Evolutionary conservation across 2,888 invertebrate species (phyloP).

Genomic region (Apamea anceps): DNA sequence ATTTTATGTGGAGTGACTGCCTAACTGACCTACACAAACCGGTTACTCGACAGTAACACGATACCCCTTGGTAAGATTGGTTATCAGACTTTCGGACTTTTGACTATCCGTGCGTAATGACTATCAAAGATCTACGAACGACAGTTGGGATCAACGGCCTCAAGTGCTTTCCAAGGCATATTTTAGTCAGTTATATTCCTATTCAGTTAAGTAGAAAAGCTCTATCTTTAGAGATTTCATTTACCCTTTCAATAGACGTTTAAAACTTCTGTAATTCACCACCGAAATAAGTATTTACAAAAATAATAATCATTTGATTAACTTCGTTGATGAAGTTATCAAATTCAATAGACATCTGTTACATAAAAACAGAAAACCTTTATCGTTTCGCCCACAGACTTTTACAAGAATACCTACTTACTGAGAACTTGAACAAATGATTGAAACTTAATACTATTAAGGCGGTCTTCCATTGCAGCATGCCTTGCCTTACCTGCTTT

Average conservation of each 20-base stretch:
- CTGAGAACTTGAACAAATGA: slow-evolving; percentile 3
- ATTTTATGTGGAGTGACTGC: background rate
- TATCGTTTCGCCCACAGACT: slow-evolving; percentile 25
- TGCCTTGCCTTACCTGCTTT: background rate
- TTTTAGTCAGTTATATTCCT: background rate
- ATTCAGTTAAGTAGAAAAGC: background rate
- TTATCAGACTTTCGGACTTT: background rate
- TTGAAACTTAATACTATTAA: slow-evolving; percentile 12
- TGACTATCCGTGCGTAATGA: background rate
- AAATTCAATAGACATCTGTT: slow-evolving; percentile 25
- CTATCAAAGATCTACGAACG: background rate
- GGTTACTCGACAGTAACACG: background rate
- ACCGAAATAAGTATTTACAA: slow-evolving; percentile 10
- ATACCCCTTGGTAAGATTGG: background rate
- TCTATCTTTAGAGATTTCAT: background rate
- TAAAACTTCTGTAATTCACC: slow-evolving; percentile 2
- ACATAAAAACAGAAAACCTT: slow-evolving; percentile 26
- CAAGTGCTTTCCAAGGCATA: background rate
- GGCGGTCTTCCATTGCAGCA: background rate
- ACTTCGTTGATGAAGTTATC: slow-evolving; percentile 12
- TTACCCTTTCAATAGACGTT: slow-evolving; percentile 6
- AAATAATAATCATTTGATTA: slow-evolving; percentile 21
- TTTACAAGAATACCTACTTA: background rate
- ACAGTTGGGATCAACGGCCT: background rate
- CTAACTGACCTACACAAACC: background rate